Percentiles rank a stretch among this genome's conserved stretches.
Conservation (phyloP, 2,888 invertebrate species). For the Leptothorax acervorum region DNA sequence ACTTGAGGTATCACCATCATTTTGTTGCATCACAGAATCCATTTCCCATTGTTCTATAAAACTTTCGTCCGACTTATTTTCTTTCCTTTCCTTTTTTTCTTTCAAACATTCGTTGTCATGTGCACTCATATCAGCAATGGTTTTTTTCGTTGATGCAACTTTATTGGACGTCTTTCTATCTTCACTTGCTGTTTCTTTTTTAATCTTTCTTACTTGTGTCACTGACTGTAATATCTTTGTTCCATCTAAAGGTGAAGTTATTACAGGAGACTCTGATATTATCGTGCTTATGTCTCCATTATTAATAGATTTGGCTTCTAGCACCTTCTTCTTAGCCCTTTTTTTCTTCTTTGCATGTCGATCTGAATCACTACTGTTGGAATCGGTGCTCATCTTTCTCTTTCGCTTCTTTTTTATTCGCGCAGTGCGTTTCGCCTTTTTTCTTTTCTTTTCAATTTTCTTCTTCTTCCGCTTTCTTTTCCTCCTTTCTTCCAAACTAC, state of each 20-base stretch:
- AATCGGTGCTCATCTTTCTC: constrained; percentile 75
- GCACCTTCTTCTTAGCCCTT: constrained; percentile 55
- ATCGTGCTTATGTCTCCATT: constrained; percentile 49
- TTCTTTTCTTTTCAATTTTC: constrained; percentile 74
- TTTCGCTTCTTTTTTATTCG: constrained; percentile 78
- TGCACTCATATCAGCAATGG: constrained; percentile 20
- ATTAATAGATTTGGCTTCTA: constrained; percentile 50
- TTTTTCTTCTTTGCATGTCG: constrained; percentile 63
- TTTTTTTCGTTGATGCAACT: constrained; percentile 37
- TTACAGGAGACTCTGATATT: constrained; percentile 59
- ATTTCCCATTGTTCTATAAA: constrained; percentile 76
- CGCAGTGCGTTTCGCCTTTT: constrained; percentile 76
- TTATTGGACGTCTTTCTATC: constrained; percentile 52
- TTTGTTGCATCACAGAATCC: constrained; percentile 69
- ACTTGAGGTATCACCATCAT: constrained; percentile 50
- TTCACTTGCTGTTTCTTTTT: constrained; percentile 58
- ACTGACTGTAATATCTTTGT: constrained; percentile 45
- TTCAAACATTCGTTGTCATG: constrained; percentile 36
- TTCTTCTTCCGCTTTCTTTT: constrained; percentile 74
- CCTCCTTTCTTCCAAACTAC: constrained; percentile 73
- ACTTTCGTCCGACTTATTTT: constrained; percentile 57
- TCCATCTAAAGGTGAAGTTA: constrained; percentile 21
- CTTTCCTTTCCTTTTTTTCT: constrained; percentile 51
- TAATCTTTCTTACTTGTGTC: constrained; percentile 60
- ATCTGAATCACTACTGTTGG: constrained; percentile 80